Conservation (phyloP, 2,888 invertebrate genomes). For the Polia nebulosa region DNA sequence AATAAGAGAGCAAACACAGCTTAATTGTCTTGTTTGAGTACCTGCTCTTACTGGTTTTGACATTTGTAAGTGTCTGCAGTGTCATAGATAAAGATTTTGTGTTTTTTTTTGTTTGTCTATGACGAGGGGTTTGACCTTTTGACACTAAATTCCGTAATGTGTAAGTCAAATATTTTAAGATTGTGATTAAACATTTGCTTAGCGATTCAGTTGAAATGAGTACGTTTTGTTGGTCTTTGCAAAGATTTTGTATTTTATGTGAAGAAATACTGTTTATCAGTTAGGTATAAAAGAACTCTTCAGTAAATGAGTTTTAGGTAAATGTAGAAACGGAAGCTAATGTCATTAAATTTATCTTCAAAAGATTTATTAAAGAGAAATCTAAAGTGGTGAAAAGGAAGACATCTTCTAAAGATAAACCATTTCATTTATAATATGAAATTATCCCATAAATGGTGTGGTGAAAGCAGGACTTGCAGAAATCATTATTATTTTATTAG, state of each 20-base stretch:
- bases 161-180: constrained; percentile 27
- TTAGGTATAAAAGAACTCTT: background rate
- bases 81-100: constrained; percentile 30
- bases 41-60: constrained; percentile 29
- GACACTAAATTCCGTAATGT: constrained; percentile 2
- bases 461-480: constrained; percentile 58
- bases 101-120: constrained; percentile 9
- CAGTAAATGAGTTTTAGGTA: background rate
- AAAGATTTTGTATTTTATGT: background rate
- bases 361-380: constrained; percentile 10
- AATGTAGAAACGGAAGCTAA: background rate
- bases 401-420: background rate
- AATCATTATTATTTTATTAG: constrained; percentile 75
- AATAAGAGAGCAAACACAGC: constrained; percentile 47
- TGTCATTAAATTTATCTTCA: background rate
- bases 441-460: constrained; percentile 20
- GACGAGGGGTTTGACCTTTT: constrained; percentile 9
- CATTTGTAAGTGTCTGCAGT: constrained; percentile 30
- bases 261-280: background rate
- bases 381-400: background rate
- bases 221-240: background rate
- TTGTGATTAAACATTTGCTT: constrained; percentile 26
- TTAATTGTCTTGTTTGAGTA: constrained; percentile 56
- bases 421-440: constrained; percentile 13
- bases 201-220: background rate